Evolutionary conservation across 2,888 invertebrate species (phyloP).

Genomic region (Gymnocheta viridis): DNA sequence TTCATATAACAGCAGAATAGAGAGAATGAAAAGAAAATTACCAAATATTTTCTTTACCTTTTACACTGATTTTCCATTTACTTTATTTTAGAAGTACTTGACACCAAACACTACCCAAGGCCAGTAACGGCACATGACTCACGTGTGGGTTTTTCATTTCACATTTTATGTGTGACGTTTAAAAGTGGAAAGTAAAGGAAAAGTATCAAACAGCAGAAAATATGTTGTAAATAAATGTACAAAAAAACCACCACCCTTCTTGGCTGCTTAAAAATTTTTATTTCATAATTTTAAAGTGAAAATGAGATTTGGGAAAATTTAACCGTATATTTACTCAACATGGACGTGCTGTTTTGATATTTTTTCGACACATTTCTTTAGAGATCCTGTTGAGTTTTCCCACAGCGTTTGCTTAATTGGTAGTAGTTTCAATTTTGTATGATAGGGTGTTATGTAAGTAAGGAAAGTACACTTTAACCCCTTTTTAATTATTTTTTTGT

Average conservation of each 20-base stretch:
- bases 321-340: background rate
- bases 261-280: conserved; percentile 10
- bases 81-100: conserved; percentile 9
- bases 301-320: conserved; percentile 13
- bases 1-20: background rate
- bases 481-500: background rate
- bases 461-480: conserved; percentile 24
- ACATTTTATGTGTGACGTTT: background rate
- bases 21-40: conserved; percentile 1
- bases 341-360: conserved; percentile 6
- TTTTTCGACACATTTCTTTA: background rate
- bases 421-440: background rate
- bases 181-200: conserved; percentile 22
- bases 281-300: background rate
- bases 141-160: conserved; percentile 47
- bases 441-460: conserved; percentile 3
- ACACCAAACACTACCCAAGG: conserved; percentile 36
- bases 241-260: conserved; percentile 36
- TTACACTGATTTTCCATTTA: no score
- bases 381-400: background rate
- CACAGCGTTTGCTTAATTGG: conserved; percentile 5
- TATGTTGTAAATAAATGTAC: background rate
- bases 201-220: conserved; percentile 28
- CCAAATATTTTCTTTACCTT: conserved; percentile 4
- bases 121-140: conserved; percentile 48